Evolutionary conservation across 2,888 invertebrate genomes (phyloP), one percentile per base, ranked within the genome.

Genomic region (Metalampra italica): DNA sequence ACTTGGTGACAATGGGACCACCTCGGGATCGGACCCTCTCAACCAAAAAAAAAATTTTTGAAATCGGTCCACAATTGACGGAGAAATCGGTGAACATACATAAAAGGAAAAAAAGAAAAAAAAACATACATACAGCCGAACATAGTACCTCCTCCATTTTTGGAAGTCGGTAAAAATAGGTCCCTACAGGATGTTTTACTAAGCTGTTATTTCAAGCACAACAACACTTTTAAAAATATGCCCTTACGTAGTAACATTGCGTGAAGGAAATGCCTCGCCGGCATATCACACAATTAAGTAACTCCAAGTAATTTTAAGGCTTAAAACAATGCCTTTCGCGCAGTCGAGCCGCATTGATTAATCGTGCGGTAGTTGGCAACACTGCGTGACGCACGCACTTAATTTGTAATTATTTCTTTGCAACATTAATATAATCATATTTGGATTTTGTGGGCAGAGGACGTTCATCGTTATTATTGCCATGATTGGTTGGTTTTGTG

Each of bases 341-440:
- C 22, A 22, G 22, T 5, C 22, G 22, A 22, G 22, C 29, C 66
- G 70, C 75, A 74, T 69, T 71, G 71, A 76, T 73, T 75, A 71
- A 55, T 29, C 53, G 59, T 58, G 61, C 53, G 57, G 54, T 56
- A 55, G 61, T 55, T 45, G 54, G 55, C 60, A 53, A 57, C 61
- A 60, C 44, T 71, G 79, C 81, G 81, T 81, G 81, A 49, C 60
- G 49, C 81, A 81, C 81, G 81, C 79, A 79, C 67, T 8, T n/a
- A 13, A 30, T 14, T 42, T 12, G 12, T 44, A 36, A 44, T 36
- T 36, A 44, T 44, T 44, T 36, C 36, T 34, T 36, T 22, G 11
- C 5, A 44, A 22, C n/a, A 7, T 36, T 36, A 9, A 29, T 11
- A 22, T n/a, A 44, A 44, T n/a, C 22, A 36, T 22, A 36, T 36